phyloP scores from a whole-genome alignment of 2,797 vertebrate species.

The Chaetophractus vellerosus region DNA sequence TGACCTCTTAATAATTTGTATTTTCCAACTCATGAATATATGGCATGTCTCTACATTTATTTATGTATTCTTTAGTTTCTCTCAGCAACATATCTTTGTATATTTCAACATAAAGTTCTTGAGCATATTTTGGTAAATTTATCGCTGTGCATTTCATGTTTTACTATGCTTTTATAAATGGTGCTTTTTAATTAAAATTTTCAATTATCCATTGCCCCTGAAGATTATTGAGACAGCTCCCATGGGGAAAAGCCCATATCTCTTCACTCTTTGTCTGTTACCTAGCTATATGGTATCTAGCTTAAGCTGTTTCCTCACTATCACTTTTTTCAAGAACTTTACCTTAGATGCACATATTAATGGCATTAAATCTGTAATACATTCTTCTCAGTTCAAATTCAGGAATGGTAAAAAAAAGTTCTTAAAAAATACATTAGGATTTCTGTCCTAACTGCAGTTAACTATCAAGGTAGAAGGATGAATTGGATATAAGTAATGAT shows the following conservation, averaged over 20 bases:
- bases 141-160: background rate
- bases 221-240: background rate
- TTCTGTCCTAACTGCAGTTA: background rate
- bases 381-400: conserved; percentile 37
- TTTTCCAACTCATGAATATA: background rate
- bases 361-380: background rate
- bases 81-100: background rate
- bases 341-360: background rate
- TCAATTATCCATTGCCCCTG: background rate
- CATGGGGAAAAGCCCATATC: background rate
- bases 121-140: background rate
- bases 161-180: background rate
- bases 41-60: background rate
- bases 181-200: background rate
- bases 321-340: conserved; percentile 29
- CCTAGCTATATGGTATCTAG: background rate
- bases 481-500: background rate
- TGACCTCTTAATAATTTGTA: background rate
- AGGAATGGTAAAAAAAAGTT: conserved; percentile 2
- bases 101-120: conserved; percentile 6
- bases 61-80: background rate
- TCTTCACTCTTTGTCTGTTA: background rate
- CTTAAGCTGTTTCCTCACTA: background rate
- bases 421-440: background rate
- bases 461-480: background rate